A percentile compares a stretch with the other conserved stretches of the same genome.
phyloP scores from a whole-genome alignment of 2,113 vertebrate genomes.

The Orientallactaga bullata region DNA sequence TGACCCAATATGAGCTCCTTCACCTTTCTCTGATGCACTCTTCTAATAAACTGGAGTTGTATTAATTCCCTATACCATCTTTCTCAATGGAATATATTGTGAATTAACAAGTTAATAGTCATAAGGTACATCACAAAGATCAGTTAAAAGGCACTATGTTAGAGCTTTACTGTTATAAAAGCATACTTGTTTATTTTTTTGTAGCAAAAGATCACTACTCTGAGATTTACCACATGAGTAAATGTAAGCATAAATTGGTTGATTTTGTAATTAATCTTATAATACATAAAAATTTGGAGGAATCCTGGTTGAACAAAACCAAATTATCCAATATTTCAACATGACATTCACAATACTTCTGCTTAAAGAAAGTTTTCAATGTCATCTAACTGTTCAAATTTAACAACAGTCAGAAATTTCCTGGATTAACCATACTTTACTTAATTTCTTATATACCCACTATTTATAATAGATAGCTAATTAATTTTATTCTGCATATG shows the following conservation, averaged over 20 bases:
- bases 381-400: constrained; percentile 2
- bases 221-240: constrained; percentile 8
- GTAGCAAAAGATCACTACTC: not conserved
- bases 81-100: constrained; percentile 63
- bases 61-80: constrained; percentile 64
- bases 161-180: constrained; percentile 52
- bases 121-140: constrained; percentile 65
- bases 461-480: not conserved
- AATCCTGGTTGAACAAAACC: not conserved
- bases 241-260: constrained; percentile 35
- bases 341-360: constrained; percentile 13
- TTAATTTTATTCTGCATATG: constrained; percentile 6
- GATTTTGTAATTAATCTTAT: constrained; percentile 26
- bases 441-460: not conserved
- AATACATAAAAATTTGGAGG: not conserved
- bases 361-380: not conserved
- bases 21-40: constrained; percentile 67
- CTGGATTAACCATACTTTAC: not conserved
- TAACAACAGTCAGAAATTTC: not conserved
- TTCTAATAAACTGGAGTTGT: constrained; percentile 71
- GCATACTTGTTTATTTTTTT: not conserved
- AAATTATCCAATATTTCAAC: constrained; percentile 14
- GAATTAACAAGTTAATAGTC: constrained; percentile 77
- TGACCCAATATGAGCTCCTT: constrained; percentile 51
- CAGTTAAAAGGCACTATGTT: constrained; percentile 65